phyloP scores from a whole-genome alignment of 2,888 invertebrate genomes.

The Dexiosoma caninum region DNA sequence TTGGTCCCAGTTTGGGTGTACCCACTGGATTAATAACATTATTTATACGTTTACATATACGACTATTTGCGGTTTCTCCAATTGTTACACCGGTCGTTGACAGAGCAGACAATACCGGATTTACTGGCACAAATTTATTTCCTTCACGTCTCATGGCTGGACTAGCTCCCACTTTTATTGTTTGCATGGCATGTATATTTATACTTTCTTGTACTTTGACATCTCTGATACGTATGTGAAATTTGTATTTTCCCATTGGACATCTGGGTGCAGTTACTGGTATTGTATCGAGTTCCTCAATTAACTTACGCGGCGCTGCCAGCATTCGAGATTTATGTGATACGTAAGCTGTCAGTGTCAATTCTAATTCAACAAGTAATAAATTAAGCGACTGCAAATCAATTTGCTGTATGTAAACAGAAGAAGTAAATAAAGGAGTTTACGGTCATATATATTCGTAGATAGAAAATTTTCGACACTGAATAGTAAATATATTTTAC shows the following conservation, averaged over 20 bases:
- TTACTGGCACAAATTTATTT: slow-evolving; percentile 74
- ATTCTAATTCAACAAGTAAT: slow-evolving; percentile 83
- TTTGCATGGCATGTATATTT: slow-evolving; percentile 66
- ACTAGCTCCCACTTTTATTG: slow-evolving; percentile 78
- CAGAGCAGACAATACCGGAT: neutral
- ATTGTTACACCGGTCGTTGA: neutral
- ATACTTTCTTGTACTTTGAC: slow-evolving; percentile 74
- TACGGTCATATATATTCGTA: neutral
- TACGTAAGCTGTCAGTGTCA: slow-evolving; percentile 87
- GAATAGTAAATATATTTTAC: neutral
- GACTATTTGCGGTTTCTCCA: slow-evolving; percentile 65
- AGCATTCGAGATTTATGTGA: slow-evolving; percentile 88
- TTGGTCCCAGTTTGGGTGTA: slow-evolving; percentile 55
- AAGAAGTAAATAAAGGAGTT: slow-evolving; percentile 2
- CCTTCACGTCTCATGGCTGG: slow-evolving; percentile 78
- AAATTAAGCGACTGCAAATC: slow-evolving; percentile 83
- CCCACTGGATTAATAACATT: slow-evolving; percentile 72
- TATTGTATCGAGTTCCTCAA: slow-evolving; percentile 83
- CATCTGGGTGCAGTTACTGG: slow-evolving; percentile 82
- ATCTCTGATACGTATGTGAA: slow-evolving; percentile 80
- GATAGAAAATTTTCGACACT: neutral
- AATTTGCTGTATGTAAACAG: slow-evolving; percentile 80
- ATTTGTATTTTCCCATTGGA: slow-evolving; percentile 83
- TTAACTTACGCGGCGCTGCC: slow-evolving; percentile 84
- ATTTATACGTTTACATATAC: slow-evolving; percentile 69